phyloP scores from a whole-genome alignment of 2,888 invertebrate genomes.

The Lissocephala sabroskyi region DNA sequence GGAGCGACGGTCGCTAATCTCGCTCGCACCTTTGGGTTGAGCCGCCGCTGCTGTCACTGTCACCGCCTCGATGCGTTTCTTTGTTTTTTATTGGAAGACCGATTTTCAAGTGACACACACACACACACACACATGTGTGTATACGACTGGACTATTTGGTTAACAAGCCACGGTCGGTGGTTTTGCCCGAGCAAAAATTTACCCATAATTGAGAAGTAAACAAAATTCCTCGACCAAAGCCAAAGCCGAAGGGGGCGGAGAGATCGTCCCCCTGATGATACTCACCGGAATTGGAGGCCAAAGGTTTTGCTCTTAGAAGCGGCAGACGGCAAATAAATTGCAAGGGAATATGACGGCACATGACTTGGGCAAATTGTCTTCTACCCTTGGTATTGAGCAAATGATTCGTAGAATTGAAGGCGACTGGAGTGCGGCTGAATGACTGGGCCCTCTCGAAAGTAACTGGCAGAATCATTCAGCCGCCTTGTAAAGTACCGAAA shows the following conservation, averaged over 20 bases:
- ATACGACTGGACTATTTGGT: no score
- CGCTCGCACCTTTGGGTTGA: slow-evolving; percentile 42
- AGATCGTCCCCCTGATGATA: slow-evolving; percentile 39
- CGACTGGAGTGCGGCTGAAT: not conserved
- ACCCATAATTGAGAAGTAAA: slow-evolving; percentile 56
- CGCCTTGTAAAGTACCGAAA: no score
- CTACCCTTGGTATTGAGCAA: slow-evolving; percentile 48
- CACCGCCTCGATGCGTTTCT: slow-evolving; percentile 33
- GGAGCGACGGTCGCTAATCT: no score
- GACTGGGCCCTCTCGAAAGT: no score
- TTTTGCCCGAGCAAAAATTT: slow-evolving; percentile 24
- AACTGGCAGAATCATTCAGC: no score
- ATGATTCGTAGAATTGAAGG: slow-evolving; percentile 30
- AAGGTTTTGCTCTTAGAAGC: slow-evolving; percentile 21
- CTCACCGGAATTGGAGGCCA: slow-evolving; percentile 52
- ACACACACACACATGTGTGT: no score
- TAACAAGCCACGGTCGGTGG: slow-evolving; percentile 41
- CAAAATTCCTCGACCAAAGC: slow-evolving; percentile 5
- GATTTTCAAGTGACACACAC: slow-evolving; percentile 32
- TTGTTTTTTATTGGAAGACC: slow-evolving; percentile 25
- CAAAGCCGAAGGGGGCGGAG: slow-evolving; percentile 7
- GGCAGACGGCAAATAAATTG: not conserved
- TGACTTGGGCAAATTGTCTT: slow-evolving; percentile 37
- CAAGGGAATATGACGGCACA: slow-evolving; percentile 9
- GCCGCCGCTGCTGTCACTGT: not conserved